phyloP scores from a whole-genome alignment of 1,140 invertebrate species.

The Oreohelix idahoensis region DNA sequence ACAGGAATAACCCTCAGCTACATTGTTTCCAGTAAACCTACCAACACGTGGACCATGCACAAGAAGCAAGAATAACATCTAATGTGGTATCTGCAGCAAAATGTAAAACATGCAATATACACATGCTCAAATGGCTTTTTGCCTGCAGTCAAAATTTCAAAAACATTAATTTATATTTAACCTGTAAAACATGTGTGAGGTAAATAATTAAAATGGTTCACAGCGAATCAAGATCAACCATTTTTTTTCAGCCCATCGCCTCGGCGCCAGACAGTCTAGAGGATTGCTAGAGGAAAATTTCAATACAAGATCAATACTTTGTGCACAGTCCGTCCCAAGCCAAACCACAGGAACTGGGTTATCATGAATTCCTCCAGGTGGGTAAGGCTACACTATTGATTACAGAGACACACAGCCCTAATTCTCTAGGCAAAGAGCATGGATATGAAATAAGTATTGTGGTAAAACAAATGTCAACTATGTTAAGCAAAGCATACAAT shows the following conservation, averaged over 20 bases:
- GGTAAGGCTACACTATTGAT: not conserved
- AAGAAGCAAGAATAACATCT: not conserved
- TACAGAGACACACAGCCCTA: not conserved
- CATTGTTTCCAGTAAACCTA: no score
- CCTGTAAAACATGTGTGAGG: not conserved
- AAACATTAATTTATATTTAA: no score
- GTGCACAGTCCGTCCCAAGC: not conserved
- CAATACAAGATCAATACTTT: not conserved
- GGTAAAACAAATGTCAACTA: not conserved
- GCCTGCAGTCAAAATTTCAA: no score
- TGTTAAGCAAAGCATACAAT: not conserved
- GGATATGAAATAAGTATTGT: not conserved
- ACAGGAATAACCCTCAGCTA: not conserved
- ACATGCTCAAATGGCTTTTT: no score
- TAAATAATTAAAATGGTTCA: not conserved
- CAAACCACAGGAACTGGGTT: not conserved
- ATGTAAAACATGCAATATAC: not conserved
- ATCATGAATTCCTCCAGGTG: conserved; percentile 24
- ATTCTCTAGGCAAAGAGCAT: not conserved
- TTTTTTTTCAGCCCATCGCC: not conserved
- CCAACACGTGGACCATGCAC: not conserved
- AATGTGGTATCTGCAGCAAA: not conserved
- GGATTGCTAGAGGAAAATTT: not conserved
- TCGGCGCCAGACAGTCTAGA: not conserved
- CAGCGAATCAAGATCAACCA: not conserved